A percentile compares a stretch with the other conserved stretches of the same genome.
These are phyloP conservation scores for Scaeva pyrastri DNA, from an alignment of 2,888 invertebrate species.

Conservation along the genomic window DNA sequence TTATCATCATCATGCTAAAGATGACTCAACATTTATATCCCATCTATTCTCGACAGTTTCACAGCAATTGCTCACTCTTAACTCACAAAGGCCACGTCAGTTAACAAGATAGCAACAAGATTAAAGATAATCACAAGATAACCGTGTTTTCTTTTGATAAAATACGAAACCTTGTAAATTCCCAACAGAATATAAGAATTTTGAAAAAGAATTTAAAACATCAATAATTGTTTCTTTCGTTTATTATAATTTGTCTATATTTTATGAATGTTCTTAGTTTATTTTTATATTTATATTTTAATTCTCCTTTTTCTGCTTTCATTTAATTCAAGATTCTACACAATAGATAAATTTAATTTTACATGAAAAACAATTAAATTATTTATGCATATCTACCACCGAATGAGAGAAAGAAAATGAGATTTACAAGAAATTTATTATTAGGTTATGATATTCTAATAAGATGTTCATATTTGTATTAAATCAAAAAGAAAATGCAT, in stretches of 20 bases:
- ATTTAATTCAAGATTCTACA: constrained; percentile 45
- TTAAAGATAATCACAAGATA: constrained; percentile 10
- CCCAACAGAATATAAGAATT: background rate
- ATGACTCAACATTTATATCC: constrained; percentile 30
- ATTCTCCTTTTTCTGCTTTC: constrained; percentile 10
- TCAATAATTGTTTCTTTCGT: background rate
- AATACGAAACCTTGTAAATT: background rate
- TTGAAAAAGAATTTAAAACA: background rate
- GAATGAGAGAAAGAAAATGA: constrained; percentile 12
- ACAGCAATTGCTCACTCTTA: background rate
- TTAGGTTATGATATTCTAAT: background rate
- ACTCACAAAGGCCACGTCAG: constrained; percentile 28
- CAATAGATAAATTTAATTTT: constrained; percentile 3
- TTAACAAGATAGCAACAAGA: background rate
- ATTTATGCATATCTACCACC: constrained; percentile 13
- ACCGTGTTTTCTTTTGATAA: background rate
- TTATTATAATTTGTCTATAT: constrained; percentile 46
- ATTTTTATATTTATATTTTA: background rate
- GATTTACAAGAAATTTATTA: background rate
- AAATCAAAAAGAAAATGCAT: constrained; percentile 21
- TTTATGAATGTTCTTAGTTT: constrained; percentile 32
- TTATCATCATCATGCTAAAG: background rate
- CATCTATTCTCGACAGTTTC: background rate
- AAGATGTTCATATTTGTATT: constrained; percentile 29
- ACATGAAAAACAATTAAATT: constrained; percentile 42